Percentiles rank a stretch among this genome's conserved stretches.
These are phyloP conservation scores for Cydia amplana DNA, from an alignment of 1,140 invertebrate genomes.

Conservation along the genomic window DNA sequence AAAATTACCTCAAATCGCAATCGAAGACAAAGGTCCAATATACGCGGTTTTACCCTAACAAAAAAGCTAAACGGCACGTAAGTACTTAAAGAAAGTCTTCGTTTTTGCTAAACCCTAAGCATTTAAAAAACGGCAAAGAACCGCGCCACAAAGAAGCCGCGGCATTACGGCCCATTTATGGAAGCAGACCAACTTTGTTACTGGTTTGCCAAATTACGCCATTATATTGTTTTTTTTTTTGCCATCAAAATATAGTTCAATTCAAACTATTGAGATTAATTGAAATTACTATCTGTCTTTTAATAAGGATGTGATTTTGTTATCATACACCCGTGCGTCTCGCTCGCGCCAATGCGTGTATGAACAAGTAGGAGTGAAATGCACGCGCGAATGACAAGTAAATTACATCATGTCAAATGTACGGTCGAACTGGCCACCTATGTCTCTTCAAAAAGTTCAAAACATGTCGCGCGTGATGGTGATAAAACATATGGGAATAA, in stretches of 20 bases:
- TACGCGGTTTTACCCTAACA: conserved; percentile 15
- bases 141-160: background rate
- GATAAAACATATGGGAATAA: too few relatives aligned
- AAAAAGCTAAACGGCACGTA: conserved; percentile 2
- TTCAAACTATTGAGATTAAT: background rate
- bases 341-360: too few relatives aligned
- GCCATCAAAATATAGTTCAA: background rate
- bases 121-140: conserved; percentile 1
- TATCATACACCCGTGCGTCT: too few relatives aligned
- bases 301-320: too few relatives aligned
- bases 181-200: conserved; percentile 2
- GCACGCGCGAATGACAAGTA: background rate
- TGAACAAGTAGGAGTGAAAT: too few relatives aligned
- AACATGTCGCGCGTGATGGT: too few relatives aligned
- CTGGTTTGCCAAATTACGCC: background rate
- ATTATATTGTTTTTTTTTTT: background rate
- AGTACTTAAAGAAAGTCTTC: background rate
- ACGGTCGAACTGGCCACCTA: too few relatives aligned
- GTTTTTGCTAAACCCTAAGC: conserved; percentile 8
- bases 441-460: too few relatives aligned
- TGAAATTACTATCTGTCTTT: background rate
- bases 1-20: background rate
- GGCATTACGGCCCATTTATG: background rate
- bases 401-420: background rate
- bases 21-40: conserved; percentile 5